These are phyloP conservation scores for Lerema accius DNA, from an alignment of 1,140 invertebrate species.

Conservation along the genomic window DNA sequence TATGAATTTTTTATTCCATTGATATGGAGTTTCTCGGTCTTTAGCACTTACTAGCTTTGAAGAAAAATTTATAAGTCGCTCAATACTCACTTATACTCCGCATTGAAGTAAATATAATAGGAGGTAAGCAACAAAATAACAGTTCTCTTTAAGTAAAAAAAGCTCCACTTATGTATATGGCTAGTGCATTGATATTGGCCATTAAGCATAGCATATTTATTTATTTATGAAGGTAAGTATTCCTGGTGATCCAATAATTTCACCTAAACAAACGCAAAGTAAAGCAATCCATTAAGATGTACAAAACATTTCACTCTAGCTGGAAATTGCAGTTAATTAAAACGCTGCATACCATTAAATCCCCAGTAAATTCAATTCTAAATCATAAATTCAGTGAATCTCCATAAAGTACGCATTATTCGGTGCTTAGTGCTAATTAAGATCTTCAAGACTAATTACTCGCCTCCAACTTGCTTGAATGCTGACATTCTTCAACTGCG, in stretches of 20 bases:
- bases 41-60: too few species aligned
- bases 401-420: constrained; percentile 45
- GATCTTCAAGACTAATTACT: constrained; percentile 67
- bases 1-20: too few species aligned
- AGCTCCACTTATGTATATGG: too few species aligned
- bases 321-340: constrained; percentile 1
- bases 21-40: too few species aligned
- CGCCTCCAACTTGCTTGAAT: constrained; percentile 63
- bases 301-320: constrained; percentile 8
- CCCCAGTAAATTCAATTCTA: constrained; percentile 16
- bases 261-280: neutral
- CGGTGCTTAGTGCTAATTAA: constrained; percentile 56
- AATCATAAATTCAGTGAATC: constrained; percentile 31
- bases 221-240: neutral
- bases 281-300: neutral
- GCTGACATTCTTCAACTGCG: constrained; percentile 69
- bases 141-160: too few species aligned
- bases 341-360: constrained; percentile 3
- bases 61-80: too few species aligned
- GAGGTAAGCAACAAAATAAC: too few species aligned
- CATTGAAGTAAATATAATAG: too few species aligned
- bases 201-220: too few species aligned
- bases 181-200: too few species aligned
- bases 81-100: too few species aligned
- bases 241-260: constrained; percentile 4